phyloP scores from a whole-genome alignment of 2,888 invertebrate species.

The Pachycephus smyrnensis region DNA sequence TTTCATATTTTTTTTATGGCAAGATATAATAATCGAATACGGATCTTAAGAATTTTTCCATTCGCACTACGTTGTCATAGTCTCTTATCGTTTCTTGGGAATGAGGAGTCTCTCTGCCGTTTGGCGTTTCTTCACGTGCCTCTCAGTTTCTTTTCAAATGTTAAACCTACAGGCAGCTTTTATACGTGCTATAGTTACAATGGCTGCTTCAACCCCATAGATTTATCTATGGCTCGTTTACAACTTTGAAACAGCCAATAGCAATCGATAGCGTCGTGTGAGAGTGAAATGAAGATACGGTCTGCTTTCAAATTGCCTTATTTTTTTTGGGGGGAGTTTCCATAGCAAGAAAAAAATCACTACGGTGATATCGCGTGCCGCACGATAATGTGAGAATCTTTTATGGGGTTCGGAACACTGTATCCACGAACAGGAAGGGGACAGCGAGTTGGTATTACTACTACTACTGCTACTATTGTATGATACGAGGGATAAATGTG shows the following conservation, averaged over 20 bases:
- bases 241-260: background rate
- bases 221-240: background rate
- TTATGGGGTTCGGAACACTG: background rate
- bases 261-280: background rate
- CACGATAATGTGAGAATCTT: background rate
- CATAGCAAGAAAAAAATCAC: background rate
- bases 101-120: background rate
- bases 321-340: background rate
- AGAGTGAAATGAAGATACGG: background rate
- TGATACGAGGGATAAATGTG: background rate
- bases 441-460: background rate
- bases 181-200: background rate
- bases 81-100: background rate
- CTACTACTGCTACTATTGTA: background rate
- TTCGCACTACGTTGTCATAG: background rate
- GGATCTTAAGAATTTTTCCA: background rate
- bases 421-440: background rate
- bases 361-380: background rate
- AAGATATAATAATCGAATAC: background rate
- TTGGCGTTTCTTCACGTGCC: background rate
- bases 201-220: background rate
- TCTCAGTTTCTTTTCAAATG: background rate
- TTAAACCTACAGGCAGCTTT: background rate
- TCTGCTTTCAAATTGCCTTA: background rate
- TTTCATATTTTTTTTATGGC: background rate